phyloP scores from a whole-genome alignment of 2,797 vertebrate genomes.

The Nothura maculosa region DNA sequence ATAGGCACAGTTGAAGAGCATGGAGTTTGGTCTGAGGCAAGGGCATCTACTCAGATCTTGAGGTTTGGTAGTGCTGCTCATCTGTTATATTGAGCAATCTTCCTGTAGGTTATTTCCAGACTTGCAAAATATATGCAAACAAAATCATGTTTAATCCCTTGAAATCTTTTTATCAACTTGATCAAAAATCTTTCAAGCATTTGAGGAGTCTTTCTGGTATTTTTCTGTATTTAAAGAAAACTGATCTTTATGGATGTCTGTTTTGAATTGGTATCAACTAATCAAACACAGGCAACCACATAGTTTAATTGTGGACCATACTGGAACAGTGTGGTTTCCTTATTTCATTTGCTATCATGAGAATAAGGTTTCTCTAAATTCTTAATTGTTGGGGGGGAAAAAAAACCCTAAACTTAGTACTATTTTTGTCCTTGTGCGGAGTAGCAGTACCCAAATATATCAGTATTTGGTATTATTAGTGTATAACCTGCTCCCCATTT shows the following conservation, averaged over 20 bases:
- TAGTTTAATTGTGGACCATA: not conserved
- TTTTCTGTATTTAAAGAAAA: not conserved
- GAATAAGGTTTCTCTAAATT: not conserved
- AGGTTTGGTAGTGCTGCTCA: not conserved
- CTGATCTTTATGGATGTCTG: not conserved
- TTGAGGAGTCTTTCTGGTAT: not conserved
- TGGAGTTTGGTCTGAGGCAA: not conserved
- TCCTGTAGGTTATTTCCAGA: not conserved
- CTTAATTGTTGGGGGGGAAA: not conserved
- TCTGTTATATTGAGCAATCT: not conserved
- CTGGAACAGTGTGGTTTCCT: not conserved
- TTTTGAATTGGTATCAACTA: not conserved
- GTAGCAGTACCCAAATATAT: not conserved
- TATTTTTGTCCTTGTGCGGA: not conserved
- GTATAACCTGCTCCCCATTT: not conserved
- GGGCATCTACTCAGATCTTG: not conserved
- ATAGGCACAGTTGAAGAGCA: not conserved
- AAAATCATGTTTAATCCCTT: not conserved
- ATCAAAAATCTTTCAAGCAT: not conserved
- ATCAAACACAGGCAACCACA: not conserved
- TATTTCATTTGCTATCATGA: not conserved
- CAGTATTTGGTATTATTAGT: not conserved
- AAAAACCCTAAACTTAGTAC: not conserved
- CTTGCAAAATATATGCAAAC: not conserved
- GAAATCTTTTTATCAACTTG: not conserved